Conservation (phyloP, 2,113 vertebrate genomes). For the Pseudolaguvia tuberculata region DNA sequence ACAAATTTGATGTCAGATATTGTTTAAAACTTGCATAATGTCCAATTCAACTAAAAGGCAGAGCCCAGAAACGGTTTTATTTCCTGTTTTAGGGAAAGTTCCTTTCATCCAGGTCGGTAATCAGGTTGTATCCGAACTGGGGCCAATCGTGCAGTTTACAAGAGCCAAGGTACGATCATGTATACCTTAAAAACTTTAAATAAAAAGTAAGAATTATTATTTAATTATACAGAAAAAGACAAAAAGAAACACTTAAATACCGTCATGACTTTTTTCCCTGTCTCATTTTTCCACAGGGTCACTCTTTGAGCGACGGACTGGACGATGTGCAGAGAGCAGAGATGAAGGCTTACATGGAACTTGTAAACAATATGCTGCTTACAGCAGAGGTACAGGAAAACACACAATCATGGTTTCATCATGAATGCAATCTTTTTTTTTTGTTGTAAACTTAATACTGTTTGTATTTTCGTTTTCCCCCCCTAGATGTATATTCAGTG, state of each 20-base stretch:
- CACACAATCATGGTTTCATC: neutral
- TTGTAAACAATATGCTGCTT: conserved; percentile 90
- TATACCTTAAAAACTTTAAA: neutral
- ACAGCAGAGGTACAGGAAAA: conserved; percentile 83
- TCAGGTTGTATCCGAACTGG: conserved; percentile 94
- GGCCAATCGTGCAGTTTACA: conserved; percentile 94
- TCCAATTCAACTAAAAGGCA: no score
- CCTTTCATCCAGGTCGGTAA: conserved; percentile 95
- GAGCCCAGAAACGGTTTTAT: no score
- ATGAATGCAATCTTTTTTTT: neutral
- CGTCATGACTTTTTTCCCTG: neutral
- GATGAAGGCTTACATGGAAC: conserved; percentile 95
- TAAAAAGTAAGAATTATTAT: no score
- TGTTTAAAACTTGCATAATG: no score
- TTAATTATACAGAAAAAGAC: no score
- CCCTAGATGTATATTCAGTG: conserved; percentile 94
- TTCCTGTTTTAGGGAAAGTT: conserved; percentile 73
- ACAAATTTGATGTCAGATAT: no score
- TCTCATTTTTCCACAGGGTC: conserved; percentile 71
- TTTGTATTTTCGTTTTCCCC: conserved; percentile 24
- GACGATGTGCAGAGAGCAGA: conserved; percentile 94
- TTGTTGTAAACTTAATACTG: neutral
- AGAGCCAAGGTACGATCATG: conserved; percentile 84
- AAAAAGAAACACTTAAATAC: no score
- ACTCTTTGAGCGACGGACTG: conserved; percentile 87